A percentile compares a stretch with the other conserved stretches of the same genome.
Evolutionary conservation across 1,140 invertebrate genomes (phyloP).

Genomic region (Maniola jurtina): DNA sequence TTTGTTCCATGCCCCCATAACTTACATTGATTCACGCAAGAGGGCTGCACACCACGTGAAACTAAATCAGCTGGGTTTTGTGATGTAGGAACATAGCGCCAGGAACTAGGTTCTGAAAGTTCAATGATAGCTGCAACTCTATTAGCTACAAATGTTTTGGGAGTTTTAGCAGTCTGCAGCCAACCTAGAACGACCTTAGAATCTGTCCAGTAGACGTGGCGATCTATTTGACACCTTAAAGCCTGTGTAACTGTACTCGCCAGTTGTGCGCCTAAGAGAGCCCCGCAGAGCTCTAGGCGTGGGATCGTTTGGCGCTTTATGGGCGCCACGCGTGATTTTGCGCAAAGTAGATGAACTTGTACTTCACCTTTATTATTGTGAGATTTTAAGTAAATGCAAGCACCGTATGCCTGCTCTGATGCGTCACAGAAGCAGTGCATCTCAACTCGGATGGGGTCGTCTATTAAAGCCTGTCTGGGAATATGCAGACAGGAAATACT

Average conservation of each 20-base stretch:
- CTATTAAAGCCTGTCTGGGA: conserved; percentile 23
- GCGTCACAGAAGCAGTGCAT: conserved; percentile 33
- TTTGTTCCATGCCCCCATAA: too few relatives aligned
- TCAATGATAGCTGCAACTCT: conserved; percentile 18
- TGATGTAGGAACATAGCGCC: not conserved
- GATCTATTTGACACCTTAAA: not conserved
- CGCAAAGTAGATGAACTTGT: conserved; percentile 25
- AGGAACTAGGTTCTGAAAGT: conserved; percentile 3
- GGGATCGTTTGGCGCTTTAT: conserved; percentile 33
- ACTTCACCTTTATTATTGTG: conserved; percentile 4
- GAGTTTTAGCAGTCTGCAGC: conserved; percentile 16
- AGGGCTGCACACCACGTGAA: too few relatives aligned
- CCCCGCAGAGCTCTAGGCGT: conserved; percentile 33
- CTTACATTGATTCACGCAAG: too few relatives aligned
- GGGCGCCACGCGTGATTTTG: conserved; percentile 31
- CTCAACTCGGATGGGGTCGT: conserved; percentile 21
- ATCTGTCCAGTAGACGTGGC: conserved; percentile 32
- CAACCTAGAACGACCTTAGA: conserved; percentile 35
- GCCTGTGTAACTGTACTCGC: conserved; percentile 16
- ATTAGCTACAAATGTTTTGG: conserved; percentile 26
- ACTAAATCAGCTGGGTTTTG: not conserved
- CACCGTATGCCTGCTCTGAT: conserved; percentile 26
- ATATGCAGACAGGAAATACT: conserved; percentile 13
- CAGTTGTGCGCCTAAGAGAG: conserved; percentile 29
- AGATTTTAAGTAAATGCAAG: conserved; percentile 31